A percentile compares a stretch with the other conserved stretches of the same genome.
phyloP scores from a whole-genome alignment of 2,113 vertebrate genomes.

The Saimiri boliviensis region DNA sequence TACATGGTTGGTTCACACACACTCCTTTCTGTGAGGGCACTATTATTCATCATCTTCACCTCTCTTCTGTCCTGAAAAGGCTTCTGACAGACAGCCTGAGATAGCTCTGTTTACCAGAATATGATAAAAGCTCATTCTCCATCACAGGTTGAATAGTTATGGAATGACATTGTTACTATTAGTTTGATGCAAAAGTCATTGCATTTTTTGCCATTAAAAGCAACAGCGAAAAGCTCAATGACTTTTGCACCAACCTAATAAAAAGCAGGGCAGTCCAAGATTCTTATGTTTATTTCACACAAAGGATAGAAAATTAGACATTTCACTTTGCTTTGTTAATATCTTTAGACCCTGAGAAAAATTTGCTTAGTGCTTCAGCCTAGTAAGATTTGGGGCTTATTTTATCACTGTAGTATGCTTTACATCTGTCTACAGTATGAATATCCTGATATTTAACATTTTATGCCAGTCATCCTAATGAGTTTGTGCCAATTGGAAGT shows the following conservation, averaged over 20 bases:
- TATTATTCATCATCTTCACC: neutral
- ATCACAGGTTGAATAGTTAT: neutral
- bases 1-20: neutral
- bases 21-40: neutral
- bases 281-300: neutral
- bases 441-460: neutral
- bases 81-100: neutral
- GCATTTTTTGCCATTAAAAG: no score
- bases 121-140: neutral
- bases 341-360: neutral
- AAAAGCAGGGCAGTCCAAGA: neutral
- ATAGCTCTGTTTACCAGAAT: neutral
- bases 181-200: no score
- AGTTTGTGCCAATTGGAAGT: neutral
- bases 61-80: neutral
- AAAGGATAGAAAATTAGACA: neutral
- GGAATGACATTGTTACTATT: neutral
- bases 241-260: neutral
- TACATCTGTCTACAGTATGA: neutral
- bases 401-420: neutral
- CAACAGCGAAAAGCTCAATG: no score
- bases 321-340: neutral
- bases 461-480: neutral
- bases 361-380: neutral
- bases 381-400: neutral